Percentiles rank a stretch among this genome's conserved stretches.
Conservation (phyloP, 2,113 vertebrate genomes). For the Muscicapa adusta region DNA sequence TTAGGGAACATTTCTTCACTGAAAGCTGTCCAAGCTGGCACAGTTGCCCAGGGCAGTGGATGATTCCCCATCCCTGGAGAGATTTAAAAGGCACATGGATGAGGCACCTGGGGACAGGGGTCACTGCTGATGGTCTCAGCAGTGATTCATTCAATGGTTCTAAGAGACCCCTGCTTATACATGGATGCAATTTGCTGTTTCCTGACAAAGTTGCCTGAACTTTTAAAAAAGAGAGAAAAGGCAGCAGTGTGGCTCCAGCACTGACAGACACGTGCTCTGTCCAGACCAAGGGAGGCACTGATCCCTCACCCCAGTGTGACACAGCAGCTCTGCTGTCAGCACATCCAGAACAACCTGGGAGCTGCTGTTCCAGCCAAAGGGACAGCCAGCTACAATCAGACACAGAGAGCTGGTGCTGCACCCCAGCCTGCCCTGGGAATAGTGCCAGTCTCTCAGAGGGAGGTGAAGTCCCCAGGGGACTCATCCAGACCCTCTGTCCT, state of each 20-base stretch:
- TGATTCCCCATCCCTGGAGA: neutral
- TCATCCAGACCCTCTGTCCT: neutral
- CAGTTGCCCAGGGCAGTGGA: neutral
- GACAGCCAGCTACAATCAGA: neutral
- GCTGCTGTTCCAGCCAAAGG: neutral
- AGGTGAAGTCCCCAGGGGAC: neutral
- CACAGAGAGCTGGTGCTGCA: accelerated
- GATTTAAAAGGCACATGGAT: neutral
- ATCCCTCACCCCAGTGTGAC: neutral
- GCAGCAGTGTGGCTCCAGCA: neutral
- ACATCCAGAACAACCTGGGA: neutral
- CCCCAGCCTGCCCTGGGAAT: neutral
- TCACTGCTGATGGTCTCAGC: too few relatives aligned
- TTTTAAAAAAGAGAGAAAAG: neutral
- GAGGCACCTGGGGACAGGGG: too few relatives aligned
- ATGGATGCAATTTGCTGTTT: neutral
- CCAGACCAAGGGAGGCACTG: neutral
- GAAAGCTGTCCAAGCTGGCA: neutral
- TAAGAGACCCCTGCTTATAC: neutral
- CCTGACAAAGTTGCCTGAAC: neutral
- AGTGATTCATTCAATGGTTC: neutral
- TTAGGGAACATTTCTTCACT: neutral
- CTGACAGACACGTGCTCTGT: accelerated
- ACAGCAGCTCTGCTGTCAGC: neutral
- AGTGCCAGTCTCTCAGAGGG: neutral